Evolutionary conservation across 2,113 vertebrate species (phyloP), one percentile per base, ranked within the genome.

Genomic region (Scomber colias): DNA sequence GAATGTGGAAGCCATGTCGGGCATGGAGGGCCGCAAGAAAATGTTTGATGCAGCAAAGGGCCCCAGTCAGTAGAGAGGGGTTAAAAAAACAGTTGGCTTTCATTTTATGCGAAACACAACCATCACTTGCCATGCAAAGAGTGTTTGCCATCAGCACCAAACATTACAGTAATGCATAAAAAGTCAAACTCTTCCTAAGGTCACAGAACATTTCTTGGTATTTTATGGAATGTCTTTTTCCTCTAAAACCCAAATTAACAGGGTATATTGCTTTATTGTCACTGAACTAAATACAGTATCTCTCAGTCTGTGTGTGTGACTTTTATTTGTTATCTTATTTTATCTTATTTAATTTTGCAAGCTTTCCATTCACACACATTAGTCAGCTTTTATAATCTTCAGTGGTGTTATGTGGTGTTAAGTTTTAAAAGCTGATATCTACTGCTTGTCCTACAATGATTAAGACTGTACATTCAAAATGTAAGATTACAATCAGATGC

Each of bases 1-100:
- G 95, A 99, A 99, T 8, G 98, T 99, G 96, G 97, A 99, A 60
- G 98, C 92, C 82, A 92, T 90, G 92, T 92, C 92, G 1, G 92
- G 92, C 19, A 99, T 99, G 98, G 97, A 99, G 79, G 98, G 98
- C 11, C 92, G 98, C 27, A 99, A 87, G 79, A 92, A 99, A 93
- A 99, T 99, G 97, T 99, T 99, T 0, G 93, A 95, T 31, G 94
- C 95, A 56, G 88, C 89, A 7, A 85, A 84, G 46, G 92, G 89
- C 11, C 51, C 87, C 49, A 83, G 21, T 19, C 93, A 93, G 63
- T 94, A 27, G 89, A 89, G 10, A n/a, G 1, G 16, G 11, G 9
- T 60, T 21, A 31, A 24, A 27, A 2, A 48, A 45, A 59, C 3
- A 50, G 24, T 55, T 45, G 56, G 21, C 11, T 16, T 67, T 65